A percentile compares a stretch with the other conserved stretches of the same genome.
Conservation (phyloP, 2,888 invertebrate genomes). For the Lamellibrachia satsuma region DNA sequence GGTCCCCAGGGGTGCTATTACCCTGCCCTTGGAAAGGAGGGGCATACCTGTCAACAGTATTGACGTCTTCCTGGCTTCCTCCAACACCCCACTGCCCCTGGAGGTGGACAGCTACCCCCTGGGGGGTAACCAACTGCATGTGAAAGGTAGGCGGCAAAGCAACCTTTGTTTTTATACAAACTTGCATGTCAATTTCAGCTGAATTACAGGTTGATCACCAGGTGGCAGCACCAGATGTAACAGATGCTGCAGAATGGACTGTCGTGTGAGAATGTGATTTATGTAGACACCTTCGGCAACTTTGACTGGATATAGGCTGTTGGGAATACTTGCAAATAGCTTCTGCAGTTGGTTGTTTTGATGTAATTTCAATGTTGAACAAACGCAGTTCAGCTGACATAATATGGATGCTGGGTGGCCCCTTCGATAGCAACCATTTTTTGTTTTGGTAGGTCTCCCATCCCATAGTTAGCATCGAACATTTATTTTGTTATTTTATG, state of each 20-base stretch:
- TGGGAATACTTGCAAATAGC: not conserved
- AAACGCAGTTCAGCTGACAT: no score
- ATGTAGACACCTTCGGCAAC: no score
- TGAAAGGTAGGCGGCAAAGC: constrained; percentile 70
- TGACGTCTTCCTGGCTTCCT: constrained; percentile 75
- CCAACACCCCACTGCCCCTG: constrained; percentile 73
- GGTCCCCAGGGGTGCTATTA: constrained; percentile 72
- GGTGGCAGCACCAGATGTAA: not conserved
- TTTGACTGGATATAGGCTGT: not conserved
- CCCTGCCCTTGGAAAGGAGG: constrained; percentile 74
- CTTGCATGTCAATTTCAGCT: not conserved
- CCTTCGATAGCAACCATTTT: no score
- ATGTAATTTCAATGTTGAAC: no score
- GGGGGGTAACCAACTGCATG: constrained; percentile 75
- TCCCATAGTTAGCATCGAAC: no score
- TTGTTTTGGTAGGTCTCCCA: no score
- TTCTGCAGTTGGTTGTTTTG: no score
- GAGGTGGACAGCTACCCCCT: constrained; percentile 73
- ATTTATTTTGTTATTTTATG: no score
- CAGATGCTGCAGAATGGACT: not conserved
- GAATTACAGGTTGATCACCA: not conserved
- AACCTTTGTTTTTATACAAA: not conserved
- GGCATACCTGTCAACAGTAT: constrained; percentile 74
- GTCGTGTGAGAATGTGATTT: no score
- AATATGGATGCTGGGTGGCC: no score